Base-by-base conservation (phyloP, 2,113 vertebrate species). In the Perca flavescens region DNA sequence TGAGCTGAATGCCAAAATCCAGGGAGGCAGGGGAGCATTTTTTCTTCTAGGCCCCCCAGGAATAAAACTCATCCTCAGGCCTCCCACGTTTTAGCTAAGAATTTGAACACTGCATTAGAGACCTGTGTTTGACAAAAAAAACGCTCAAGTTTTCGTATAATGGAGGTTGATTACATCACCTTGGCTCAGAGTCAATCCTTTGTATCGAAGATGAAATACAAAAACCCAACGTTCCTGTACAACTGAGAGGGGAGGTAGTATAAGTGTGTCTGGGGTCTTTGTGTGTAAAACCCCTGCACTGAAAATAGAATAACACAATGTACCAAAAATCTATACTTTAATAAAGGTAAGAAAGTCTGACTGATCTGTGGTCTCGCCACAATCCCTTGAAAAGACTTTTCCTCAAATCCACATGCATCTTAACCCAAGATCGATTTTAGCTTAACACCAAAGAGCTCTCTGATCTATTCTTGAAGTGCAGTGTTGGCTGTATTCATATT, bases 361-460 rank as follows among this genome's bases (percentile, higher is more conserved):
- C n/a, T 61, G 47, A 56, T 67, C 34, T 72, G 25, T 21, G 71
- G 14, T 66, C 56, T 66, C 53, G 84, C 19, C 22, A 65, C 46
- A 68, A 73, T 83, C 58, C 64, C 60, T 57, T 34, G 6, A 73
- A 80, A 74, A 69, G 34, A 77, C 57, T 57, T 36, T 73, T 58
- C 68, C 73, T 52, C 40, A 68, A 63, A 83, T 49, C 61, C 66
- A 63, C 74, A 57, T 5, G 54, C 67, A 40, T 74, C 61, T 62
- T 46, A 81, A 75, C 28, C n/a, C 43, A 16, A 63, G 8, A 86
- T 70, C 10, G 50, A 78, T 85, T 77, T 83, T 65, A 77, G 31
- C 63, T 63, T 68, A 74, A 36, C 50, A 77, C 76, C 62, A 77
- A 67, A 82, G 34, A 53, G 40, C 60, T 74, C 53, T 74, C 36